These are phyloP conservation scores for Acleris sparsana DNA, from an alignment of 2,888 invertebrate genomes.

Conservation along the genomic window DNA sequence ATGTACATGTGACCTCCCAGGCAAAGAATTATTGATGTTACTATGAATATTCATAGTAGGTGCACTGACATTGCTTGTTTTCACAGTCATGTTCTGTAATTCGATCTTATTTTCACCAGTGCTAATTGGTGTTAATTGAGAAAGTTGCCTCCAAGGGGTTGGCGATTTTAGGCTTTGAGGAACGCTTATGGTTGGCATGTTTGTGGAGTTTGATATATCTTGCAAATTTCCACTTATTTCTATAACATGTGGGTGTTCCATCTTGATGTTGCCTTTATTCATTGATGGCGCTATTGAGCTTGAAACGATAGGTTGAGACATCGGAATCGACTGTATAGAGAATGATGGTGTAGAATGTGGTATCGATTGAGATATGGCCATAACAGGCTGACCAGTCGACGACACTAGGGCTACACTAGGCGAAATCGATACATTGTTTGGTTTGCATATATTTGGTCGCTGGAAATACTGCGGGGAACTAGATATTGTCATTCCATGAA, in stretches of 20 bases:
- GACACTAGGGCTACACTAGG: constrained; percentile 76
- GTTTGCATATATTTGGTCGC: constrained; percentile 64
- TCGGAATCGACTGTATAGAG: constrained; percentile 73
- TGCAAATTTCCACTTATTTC: constrained; percentile 78
- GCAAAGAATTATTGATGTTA: constrained; percentile 44
- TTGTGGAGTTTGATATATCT: constrained; percentile 62
- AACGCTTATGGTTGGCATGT: constrained; percentile 75
- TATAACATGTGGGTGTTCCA: constrained; percentile 76
- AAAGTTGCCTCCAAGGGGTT: constrained; percentile 76
- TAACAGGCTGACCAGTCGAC: constrained; percentile 75
- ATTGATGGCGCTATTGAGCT: constrained; percentile 74
- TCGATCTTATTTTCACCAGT: constrained; percentile 67
- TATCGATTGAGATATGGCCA: constrained; percentile 77
- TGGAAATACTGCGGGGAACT: constrained; percentile 68
- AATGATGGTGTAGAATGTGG: constrained; percentile 67
- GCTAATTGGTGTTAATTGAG: constrained; percentile 50
- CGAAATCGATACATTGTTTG: constrained; percentile 68
- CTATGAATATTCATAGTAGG: constrained; percentile 65
- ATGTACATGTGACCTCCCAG: constrained; percentile 60
- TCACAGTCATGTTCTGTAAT: constrained; percentile 65
- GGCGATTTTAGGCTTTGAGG: constrained; percentile 77
- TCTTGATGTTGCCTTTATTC: constrained; percentile 69
- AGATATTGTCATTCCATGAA: constrained; percentile 72
- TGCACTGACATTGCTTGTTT: constrained; percentile 58
- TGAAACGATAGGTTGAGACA: constrained; percentile 78